Conservation (phyloP, 2,888 invertebrate genomes). For the Agonopterix arenella region DNA sequence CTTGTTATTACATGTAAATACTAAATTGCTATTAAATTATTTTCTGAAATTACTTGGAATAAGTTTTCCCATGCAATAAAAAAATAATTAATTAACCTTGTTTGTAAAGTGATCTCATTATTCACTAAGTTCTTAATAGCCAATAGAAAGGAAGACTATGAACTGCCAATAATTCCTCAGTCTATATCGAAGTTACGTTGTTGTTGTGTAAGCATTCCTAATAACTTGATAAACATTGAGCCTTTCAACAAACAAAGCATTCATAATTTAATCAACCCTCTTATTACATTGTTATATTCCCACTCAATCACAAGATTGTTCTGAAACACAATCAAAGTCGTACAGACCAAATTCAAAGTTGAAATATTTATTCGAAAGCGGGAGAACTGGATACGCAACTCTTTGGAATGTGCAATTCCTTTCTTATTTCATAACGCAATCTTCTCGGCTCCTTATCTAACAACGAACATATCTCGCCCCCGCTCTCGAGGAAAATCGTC, state of each 20-base stretch:
- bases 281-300: constrained; percentile 14
- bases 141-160: no score
- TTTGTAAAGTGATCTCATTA: no score
- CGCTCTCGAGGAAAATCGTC: constrained; percentile 72
- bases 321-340: constrained; percentile 37
- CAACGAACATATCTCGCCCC: constrained; percentile 71
- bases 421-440: constrained; percentile 77
- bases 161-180: no score
- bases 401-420: constrained; percentile 67
- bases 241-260: constrained; percentile 12
- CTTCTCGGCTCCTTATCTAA: constrained; percentile 71
- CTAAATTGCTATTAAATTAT: no score
- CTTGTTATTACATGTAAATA: no score
- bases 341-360: constrained; percentile 33
- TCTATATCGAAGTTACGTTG: no score
- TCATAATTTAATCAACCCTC: constrained; percentile 21
- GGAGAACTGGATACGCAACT: constrained; percentile 46
- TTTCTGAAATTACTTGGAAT: no score
- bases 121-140: no score
- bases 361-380: constrained; percentile 53
- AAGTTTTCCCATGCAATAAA: no score
- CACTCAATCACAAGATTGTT: constrained; percentile 30
- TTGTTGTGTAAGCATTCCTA: not conserved
- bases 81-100: no score
- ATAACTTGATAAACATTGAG: constrained; percentile 2